phyloP scores from a whole-genome alignment of 30 jellyfish, hydroid and myxozoan genomes.

The Chrysaora quinquecirrha region DNA sequence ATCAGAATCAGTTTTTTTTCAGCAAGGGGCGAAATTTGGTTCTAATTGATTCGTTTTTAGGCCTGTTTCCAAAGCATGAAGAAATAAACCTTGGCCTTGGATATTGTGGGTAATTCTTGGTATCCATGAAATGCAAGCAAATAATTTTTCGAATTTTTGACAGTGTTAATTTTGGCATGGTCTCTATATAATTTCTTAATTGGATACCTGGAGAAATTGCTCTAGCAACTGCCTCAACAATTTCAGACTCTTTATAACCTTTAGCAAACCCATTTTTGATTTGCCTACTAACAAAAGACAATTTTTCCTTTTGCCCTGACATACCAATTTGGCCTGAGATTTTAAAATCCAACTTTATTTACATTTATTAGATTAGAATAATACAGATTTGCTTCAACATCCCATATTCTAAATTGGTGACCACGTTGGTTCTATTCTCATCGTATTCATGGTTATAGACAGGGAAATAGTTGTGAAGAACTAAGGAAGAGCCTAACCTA shows the following conservation, averaged over 20 bases:
- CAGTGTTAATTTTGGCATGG: neutral
- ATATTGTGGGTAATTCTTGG: neutral
- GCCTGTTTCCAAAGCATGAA: conserved; percentile 58
- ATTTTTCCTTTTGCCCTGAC: conserved; percentile 31
- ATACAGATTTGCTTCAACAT: no score
- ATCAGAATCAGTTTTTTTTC: conserved; percentile 29
- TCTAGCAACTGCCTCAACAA: conserved; percentile 22
- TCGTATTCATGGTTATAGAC: no score
- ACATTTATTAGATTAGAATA: no score
- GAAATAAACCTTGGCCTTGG: conserved; percentile 40
- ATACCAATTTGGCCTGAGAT: conserved; percentile 18
- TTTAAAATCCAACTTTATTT: no score
- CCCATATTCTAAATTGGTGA: no score
- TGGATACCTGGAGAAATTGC: conserved; percentile 42
- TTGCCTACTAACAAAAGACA: conserved; percentile 32
- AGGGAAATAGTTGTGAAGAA: no score
- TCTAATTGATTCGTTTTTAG: no score
- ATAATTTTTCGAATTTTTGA: conserved; percentile 6
- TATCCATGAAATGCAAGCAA: neutral
- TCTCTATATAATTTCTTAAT: conserved; percentile 32
- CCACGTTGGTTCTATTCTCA: no score
- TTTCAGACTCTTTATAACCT: conserved; percentile 33
- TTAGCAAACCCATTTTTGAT: conserved; percentile 24
- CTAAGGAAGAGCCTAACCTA: no score
- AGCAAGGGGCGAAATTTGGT: no score